Evolutionary conservation across 2,888 invertebrate species (phyloP).

Genomic region (Dorcus hopei): DNA sequence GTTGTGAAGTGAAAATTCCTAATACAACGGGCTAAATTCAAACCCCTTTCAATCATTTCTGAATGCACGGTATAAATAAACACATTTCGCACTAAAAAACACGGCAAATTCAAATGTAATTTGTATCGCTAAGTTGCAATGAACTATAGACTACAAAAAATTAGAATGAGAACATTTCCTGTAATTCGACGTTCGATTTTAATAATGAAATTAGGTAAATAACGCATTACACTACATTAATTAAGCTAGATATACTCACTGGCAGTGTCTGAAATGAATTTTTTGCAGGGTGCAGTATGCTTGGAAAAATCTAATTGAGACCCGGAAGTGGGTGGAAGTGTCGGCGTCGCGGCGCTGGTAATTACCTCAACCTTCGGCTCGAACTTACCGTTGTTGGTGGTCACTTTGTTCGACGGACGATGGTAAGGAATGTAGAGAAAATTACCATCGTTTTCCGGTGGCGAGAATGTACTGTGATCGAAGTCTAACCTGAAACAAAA

Average conservation of each 20-base stretch:
- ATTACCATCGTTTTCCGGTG: constrained; percentile 71
- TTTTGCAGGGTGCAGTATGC: constrained; percentile 67
- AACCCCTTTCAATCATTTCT: too few species aligned
- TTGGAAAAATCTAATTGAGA: constrained; percentile 58
- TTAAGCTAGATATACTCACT: constrained; percentile 27
- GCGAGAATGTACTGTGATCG: constrained; percentile 61
- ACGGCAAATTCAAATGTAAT: too few species aligned
- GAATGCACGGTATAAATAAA: too few species aligned
- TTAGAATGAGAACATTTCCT: too few species aligned
- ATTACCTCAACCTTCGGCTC: constrained; percentile 11
- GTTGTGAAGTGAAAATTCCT: too few species aligned
- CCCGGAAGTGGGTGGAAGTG: constrained; percentile 25
- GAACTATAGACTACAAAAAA: too few species aligned
- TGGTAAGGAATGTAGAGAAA: constrained; percentile 61
- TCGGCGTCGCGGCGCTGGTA: constrained; percentile 3
- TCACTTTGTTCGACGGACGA: constrained; percentile 31
- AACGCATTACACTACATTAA: too few species aligned
- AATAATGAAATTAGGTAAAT: too few species aligned
- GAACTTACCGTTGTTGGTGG: constrained; percentile 6
- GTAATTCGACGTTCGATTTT: too few species aligned
- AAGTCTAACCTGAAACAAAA: constrained; percentile 54
- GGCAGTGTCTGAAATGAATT: constrained; percentile 49
- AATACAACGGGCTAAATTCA: too few species aligned
- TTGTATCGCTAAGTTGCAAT: too few species aligned
- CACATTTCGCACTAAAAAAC: too few species aligned